Conservation (phyloP, 2,888 invertebrate genomes). For the Dermolepida albohirtum region DNA sequence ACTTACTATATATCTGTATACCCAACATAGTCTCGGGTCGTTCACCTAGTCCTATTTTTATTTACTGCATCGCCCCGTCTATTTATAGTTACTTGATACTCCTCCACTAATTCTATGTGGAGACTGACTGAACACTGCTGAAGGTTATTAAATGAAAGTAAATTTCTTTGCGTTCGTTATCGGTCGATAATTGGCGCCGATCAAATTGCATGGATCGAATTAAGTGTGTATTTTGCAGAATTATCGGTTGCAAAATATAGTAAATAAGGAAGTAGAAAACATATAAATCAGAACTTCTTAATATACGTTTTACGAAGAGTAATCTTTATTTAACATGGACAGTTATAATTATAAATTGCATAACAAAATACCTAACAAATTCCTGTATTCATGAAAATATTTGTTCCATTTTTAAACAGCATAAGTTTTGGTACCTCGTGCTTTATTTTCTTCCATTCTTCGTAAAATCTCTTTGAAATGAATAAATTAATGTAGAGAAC, state of each 20-base stretch:
- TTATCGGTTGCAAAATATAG: conserved; percentile 17
- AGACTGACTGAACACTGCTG: conserved; percentile 15
- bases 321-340: too few relatives aligned
- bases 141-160: conserved; percentile 37
- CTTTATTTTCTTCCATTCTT: too few relatives aligned
- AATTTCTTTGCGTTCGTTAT: conserved; percentile 21
- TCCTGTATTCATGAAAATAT: too few relatives aligned
- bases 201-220: conserved; percentile 4
- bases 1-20: neutral
- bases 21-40: conserved; percentile 7
- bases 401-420: too few relatives aligned
- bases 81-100: conserved; percentile 33
- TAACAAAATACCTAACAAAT: too few relatives aligned
- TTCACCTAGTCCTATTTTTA: conserved; percentile 37
- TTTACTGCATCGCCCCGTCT: conserved; percentile 32
- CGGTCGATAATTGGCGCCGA: conserved; percentile 32
- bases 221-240: conserved; percentile 19
- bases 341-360: too few relatives aligned
- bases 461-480: too few relatives aligned
- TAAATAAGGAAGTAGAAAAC: too few relatives aligned
- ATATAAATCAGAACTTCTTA: too few relatives aligned
- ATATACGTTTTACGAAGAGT: too few relatives aligned
- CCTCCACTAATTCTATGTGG: conserved; percentile 10
- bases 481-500: too few relatives aligned
- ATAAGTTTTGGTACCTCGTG: too few relatives aligned